phyloP scores from a whole-genome alignment of 1,140 invertebrate species.

The Formica exsecta region DNA sequence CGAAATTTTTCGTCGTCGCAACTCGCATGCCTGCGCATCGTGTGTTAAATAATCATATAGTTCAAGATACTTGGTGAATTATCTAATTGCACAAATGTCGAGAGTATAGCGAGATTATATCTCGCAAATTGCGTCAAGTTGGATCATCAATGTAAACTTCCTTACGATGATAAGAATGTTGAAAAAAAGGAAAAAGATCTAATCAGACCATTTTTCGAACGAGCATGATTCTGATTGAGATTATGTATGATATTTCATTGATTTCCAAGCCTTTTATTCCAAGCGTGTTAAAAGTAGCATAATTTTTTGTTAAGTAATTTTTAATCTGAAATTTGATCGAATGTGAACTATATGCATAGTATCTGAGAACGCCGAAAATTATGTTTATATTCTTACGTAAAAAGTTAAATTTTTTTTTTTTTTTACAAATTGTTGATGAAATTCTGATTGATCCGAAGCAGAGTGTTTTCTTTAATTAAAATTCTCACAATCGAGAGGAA shows the following conservation, averaged over 20 bases:
- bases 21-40: too few relatives aligned
- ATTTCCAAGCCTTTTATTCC: too few relatives aligned
- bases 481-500: background rate
- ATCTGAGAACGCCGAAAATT: too few relatives aligned
- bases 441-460: background rate
- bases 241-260: too few relatives aligned
- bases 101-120: background rate
- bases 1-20: constrained; percentile 4
- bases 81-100: constrained; percentile 8
- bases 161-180: background rate
- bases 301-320: too few relatives aligned
- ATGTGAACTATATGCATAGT: background rate
- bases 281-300: too few relatives aligned
- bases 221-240: too few relatives aligned
- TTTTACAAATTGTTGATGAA: background rate
- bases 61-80: constrained; percentile 29
- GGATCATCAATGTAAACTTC: constrained; percentile 1
- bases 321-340: background rate
- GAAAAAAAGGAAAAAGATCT: background rate
- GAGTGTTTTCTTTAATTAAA: background rate
- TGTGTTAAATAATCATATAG: constrained; percentile 11
- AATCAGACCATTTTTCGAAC: background rate
- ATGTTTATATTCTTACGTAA: background rate
- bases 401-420: background rate
- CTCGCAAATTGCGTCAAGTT: constrained; percentile 4